Evolutionary conservation across 1,140 invertebrate species (phyloP).

Genomic region (Aphis craccivora): DNA sequence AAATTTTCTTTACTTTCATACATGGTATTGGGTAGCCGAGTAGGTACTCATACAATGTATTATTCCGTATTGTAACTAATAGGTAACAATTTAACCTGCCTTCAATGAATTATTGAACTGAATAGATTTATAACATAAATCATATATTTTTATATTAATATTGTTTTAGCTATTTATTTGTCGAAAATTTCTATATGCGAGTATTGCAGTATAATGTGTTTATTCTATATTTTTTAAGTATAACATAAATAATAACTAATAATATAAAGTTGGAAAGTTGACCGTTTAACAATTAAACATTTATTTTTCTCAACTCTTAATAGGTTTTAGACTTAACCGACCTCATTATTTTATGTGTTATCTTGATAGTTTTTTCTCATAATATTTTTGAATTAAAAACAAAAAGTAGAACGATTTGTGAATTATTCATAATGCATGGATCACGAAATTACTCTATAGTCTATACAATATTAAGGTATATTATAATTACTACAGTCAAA

Average conservation of each 20-base stretch:
- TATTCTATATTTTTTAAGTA: too few relatives aligned
- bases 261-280: not conserved
- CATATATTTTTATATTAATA: not conserved
- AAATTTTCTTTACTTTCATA: not conserved
- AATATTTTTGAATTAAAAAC: not conserved
- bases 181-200: not conserved
- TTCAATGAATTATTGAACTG: not conserved
- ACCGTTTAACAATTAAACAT: not conserved
- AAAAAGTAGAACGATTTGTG: slow-evolving; percentile 26
- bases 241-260: not conserved
- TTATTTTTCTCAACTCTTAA: not conserved
- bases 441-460: not conserved
- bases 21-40: not conserved
- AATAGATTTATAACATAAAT: not conserved
- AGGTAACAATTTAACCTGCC: not conserved
- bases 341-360: not conserved
- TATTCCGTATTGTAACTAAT: not conserved
- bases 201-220: not conserved
- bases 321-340: not conserved
- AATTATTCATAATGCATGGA: slow-evolving; percentile 24
- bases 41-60: not conserved
- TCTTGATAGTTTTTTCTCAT: slow-evolving; percentile 19
- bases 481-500: not conserved
- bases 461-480: not conserved
- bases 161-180: not conserved